Evolutionary conservation across 2,113 vertebrate genomes (phyloP).

Genomic region (Daboia siamensis): DNA sequence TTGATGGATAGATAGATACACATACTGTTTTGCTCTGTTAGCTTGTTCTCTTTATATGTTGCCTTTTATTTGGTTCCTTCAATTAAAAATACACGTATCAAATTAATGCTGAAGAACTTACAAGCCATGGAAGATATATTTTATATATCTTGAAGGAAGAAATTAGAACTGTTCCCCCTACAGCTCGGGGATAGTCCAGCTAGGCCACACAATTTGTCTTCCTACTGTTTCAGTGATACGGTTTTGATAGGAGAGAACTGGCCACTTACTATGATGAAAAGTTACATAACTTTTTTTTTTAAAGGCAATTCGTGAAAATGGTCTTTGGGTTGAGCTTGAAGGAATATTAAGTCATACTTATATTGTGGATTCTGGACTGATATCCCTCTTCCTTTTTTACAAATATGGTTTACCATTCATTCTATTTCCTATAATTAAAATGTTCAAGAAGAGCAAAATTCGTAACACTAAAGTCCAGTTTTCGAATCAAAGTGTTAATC

Average conservation of each 20-base stretch:
- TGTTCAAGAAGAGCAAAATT: background rate
- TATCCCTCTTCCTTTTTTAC: background rate
- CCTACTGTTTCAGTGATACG: constrained; percentile 27
- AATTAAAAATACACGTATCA: constrained; percentile 45
- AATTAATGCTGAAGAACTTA: constrained; percentile 46
- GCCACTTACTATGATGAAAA: constrained; percentile 39
- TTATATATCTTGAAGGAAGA: constrained; percentile 35
- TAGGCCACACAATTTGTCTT: constrained; percentile 24
- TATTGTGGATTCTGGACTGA: constrained; percentile 10
- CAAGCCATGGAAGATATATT: constrained; percentile 15
- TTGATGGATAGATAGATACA: constrained; percentile 50
- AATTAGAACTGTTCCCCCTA: constrained; percentile 9
- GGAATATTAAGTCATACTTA: constrained; percentile 18
- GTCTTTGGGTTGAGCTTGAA: background rate
- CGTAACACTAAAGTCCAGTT: background rate
- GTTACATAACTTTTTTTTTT: background rate
- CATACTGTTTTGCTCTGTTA: constrained; percentile 57
- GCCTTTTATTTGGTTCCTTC: constrained; percentile 40
- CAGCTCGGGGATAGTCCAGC: constrained; percentile 17
- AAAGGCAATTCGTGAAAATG: background rate
- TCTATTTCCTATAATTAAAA: background rate
- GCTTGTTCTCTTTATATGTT: constrained; percentile 55
- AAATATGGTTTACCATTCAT: background rate
- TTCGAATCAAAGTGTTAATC: constrained; percentile 1
- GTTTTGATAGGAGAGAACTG: constrained; percentile 38